Conservation (phyloP, 2,797 vertebrate genomes). For the Hipposideros larvatus region DNA sequence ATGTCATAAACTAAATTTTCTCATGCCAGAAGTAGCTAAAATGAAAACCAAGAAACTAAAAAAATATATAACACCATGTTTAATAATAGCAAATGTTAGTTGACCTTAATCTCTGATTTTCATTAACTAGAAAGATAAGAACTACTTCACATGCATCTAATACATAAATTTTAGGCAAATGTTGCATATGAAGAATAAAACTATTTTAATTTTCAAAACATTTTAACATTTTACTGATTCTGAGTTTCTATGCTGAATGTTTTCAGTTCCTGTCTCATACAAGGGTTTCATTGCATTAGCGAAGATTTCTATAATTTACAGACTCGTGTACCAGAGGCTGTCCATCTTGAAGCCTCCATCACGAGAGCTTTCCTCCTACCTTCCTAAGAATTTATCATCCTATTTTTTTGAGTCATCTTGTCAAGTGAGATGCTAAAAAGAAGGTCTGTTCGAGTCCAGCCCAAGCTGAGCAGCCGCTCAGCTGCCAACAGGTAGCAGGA, state of each 20-base stretch:
- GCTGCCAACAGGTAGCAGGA: no score
- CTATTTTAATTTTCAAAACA: slow-evolving; percentile 12
- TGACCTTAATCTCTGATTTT: background rate
- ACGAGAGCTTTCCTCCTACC: background rate
- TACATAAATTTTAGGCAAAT: background rate
- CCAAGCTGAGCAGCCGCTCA: no score
- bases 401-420: slow-evolving; percentile 14
- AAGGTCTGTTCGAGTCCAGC: no score
- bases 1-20: background rate
- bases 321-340: background rate
- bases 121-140: slow-evolving; percentile 31
- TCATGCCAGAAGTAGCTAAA: background rate
- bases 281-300: background rate
- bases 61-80: background rate
- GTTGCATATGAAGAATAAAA: background rate
- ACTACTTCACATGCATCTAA: background rate
- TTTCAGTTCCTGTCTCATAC: background rate
- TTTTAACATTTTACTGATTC: background rate
- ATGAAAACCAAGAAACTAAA: background rate
- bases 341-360: background rate
- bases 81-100: background rate
- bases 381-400: background rate
- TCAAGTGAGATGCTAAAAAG: slow-evolving; percentile 24
- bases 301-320: slow-evolving; percentile 30
- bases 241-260: background rate